Base-by-base conservation (phyloP, 2,888 invertebrate genomes). In the Watsonalla cultraria region DNA sequence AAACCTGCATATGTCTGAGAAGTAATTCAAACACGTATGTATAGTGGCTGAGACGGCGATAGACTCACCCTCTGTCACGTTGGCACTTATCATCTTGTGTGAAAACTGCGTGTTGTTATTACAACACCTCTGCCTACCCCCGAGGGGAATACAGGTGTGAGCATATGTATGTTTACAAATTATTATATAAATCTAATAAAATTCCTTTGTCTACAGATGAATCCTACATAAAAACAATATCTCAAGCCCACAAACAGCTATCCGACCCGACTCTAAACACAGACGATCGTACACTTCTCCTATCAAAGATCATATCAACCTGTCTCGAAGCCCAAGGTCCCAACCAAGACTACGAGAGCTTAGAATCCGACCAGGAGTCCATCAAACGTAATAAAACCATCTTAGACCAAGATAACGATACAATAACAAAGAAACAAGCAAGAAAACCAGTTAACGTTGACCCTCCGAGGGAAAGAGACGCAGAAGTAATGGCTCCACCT, bases 401-500 rank as follows among this genome's bases (percentile, higher is more conserved):
- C 14, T 8, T 37, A 0, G 68, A 72, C 33, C 54, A 66, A 13
- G 74, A 72, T 46, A 61, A 64, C 0, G 71, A 74, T 0, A 53
- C 51, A 6, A 65, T 69, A 50, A 42, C 5, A 2, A 42, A 42
- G 11, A 42, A 42, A 11, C 2, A 5, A 42, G 42, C 11, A 8
- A 42, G 11, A 11, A 8, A 11, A 42, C 8, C 42, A 11, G 11
- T 11, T 11, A 42, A 5, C 6, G 11, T 11, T 11, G 42, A 5
- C 5, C 42, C 42, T 8, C 9, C 42, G 54, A 70, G 48, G 54
- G 52, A 71, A 47, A 58, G 61, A 47, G 69, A 72, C n/a, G n/a
- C 33, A 65, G 79, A 82, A 56, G 71, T 82, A 0, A 88, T 88
- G 88, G 86, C 85, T 0, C 88, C 88, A 0, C 88, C 88, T 0